Conservation (phyloP, 1,140 invertebrate species). For the Ruditapes philippinarum region DNA sequence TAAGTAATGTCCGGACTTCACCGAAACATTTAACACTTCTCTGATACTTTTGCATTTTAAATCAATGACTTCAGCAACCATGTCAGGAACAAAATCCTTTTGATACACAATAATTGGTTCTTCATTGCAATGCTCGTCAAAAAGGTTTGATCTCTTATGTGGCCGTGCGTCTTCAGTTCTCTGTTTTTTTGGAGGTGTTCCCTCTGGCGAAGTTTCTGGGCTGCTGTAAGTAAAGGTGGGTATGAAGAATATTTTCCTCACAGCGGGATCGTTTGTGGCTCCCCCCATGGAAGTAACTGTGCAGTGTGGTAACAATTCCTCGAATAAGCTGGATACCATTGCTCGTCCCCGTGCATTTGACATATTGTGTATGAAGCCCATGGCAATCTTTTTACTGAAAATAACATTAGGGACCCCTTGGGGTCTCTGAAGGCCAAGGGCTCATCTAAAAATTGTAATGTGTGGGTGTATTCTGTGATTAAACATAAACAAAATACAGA, state of each 20-base stretch:
- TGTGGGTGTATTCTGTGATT: no score
- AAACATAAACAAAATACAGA: no score
- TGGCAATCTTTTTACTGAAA: no score
- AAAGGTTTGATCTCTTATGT: slow-evolving; percentile 23
- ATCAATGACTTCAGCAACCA: no score
- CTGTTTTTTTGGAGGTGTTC: slow-evolving; percentile 36
- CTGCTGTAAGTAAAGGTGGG: slow-evolving; percentile 33
- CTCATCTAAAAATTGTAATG: no score
- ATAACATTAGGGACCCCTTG: no score
- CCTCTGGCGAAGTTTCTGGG: slow-evolving; percentile 43
- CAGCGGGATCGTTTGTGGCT: slow-evolving; percentile 40
- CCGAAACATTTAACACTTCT: no score
- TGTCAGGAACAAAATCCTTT: slow-evolving; percentile 49
- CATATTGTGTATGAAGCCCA: no score
- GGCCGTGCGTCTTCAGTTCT: slow-evolving; percentile 42
- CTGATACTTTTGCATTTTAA: no score
- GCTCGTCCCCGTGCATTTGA: no score
- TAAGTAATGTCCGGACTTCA: no score
- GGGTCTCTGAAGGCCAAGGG: no score
- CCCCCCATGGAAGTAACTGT: slow-evolving; percentile 48
- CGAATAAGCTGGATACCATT: slow-evolving; percentile 48
- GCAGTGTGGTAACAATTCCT: slow-evolving; percentile 44
- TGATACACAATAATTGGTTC: slow-evolving; percentile 22
- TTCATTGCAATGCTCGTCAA: background rate
- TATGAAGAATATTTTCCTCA: slow-evolving; percentile 50